phyloP scores from a whole-genome alignment of 2,797 vertebrate species.

The Cyprinodon diabolis region DNA sequence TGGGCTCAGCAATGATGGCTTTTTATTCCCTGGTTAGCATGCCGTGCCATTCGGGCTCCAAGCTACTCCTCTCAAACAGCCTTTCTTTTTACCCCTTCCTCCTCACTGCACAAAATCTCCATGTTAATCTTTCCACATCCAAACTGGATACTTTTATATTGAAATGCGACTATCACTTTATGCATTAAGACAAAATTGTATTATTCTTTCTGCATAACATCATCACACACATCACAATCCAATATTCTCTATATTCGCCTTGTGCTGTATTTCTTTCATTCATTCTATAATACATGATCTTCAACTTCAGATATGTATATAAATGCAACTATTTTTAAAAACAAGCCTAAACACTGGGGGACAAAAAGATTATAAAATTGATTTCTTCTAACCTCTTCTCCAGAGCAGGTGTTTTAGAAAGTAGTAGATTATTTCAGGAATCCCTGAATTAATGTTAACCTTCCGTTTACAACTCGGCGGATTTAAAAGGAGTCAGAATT shows the following conservation, averaged over 20 bases:
- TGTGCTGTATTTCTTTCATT: not conserved
- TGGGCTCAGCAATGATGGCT: not conserved
- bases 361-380: not conserved
- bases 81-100: not conserved
- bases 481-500: slow-evolving; percentile 11
- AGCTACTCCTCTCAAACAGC: not conserved
- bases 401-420: not conserved
- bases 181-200: not conserved
- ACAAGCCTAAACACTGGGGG: not conserved
- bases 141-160: not conserved
- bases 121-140: not conserved
- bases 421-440: slow-evolving; percentile 13
- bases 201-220: not conserved
- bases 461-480: slow-evolving; percentile 13
- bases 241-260: not conserved
- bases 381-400: not conserved
- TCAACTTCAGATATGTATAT: not conserved
- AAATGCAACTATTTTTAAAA: not conserved
- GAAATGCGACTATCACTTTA: not conserved
- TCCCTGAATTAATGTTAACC: slow-evolving; percentile 15
- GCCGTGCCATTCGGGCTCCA: not conserved
- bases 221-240: not conserved
- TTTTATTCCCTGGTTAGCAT: not conserved
- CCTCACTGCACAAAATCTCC: not conserved
- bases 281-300: not conserved